phyloP scores from a whole-genome alignment of 1,140 invertebrate species.

The Aphaenogaster ashmeadi region DNA sequence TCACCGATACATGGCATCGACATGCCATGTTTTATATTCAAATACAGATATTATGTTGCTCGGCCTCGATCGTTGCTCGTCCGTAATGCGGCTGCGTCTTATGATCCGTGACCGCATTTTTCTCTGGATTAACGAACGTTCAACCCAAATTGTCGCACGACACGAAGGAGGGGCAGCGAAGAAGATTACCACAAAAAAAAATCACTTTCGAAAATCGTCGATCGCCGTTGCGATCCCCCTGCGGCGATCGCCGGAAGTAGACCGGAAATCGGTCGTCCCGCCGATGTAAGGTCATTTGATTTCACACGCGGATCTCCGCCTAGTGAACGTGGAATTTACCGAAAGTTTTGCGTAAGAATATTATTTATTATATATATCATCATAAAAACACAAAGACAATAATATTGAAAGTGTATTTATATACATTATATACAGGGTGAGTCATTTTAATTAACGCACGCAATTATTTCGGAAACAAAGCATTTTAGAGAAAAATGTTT shows the following conservation, averaged over 20 bases:
- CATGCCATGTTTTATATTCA: constrained; percentile 73
- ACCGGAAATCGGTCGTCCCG: constrained; percentile 69
- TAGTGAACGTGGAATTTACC: constrained; percentile 48
- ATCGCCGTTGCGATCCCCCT: not conserved
- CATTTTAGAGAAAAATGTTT: too few species aligned
- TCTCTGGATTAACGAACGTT: constrained; percentile 75
- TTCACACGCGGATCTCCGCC: constrained; percentile 62
- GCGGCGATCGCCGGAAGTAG: constrained; percentile 63
- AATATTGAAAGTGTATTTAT: not conserved
- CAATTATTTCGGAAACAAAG: too few species aligned
- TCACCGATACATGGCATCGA: constrained; percentile 43
- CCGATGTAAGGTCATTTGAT: constrained; percentile 51
- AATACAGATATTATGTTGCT: constrained; percentile 76
- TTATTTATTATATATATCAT: constrained; percentile 7
- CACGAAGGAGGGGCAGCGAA: not conserved
- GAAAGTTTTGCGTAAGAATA: not conserved
- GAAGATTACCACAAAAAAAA: constrained; percentile 28
- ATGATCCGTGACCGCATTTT: constrained; percentile 77
- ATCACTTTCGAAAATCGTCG: constrained; percentile 69
- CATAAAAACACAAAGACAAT: not conserved
- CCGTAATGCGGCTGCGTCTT: constrained; percentile 77
- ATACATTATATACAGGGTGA: too few species aligned
- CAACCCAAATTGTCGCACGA: constrained; percentile 64
- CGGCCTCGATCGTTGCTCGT: constrained; percentile 80
- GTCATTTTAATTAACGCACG: too few species aligned